These are phyloP conservation scores for Drosophila lacicola DNA, from an alignment of 2,888 invertebrate species.

Conservation along the genomic window DNA sequence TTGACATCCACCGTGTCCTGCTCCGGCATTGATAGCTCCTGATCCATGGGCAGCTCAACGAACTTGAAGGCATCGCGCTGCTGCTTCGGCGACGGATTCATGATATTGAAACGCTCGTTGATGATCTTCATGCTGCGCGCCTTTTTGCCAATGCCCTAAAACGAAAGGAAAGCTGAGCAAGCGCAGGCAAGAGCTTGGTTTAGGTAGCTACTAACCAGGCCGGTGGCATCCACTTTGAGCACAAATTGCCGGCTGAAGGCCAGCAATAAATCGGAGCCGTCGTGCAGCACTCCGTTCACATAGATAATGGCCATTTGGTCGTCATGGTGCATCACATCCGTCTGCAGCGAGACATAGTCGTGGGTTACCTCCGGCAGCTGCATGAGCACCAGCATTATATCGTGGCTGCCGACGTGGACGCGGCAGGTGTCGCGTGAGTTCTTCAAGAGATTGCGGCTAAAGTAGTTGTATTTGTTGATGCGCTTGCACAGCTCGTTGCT, in stretches of 20 bases:
- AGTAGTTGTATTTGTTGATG: conserved; percentile 71
- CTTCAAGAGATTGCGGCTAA: conserved; percentile 72
- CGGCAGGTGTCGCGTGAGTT: conserved; percentile 62
- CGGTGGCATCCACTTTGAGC: conserved; percentile 45
- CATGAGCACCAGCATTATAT: conserved; percentile 74
- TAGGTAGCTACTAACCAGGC: conserved; percentile 29
- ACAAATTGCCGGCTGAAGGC: conserved; percentile 65
- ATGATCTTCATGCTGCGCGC: conserved; percentile 68
- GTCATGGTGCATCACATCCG: conserved; percentile 65
- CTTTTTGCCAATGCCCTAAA: conserved; percentile 68
- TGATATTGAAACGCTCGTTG: conserved; percentile 78
- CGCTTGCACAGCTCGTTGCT: conserved; percentile 64
- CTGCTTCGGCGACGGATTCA: conserved; percentile 69
- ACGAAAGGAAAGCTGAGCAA: background rate
- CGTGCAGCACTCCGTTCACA: conserved; percentile 61
- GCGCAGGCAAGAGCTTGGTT: too few relatives aligned
- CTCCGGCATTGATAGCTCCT: background rate
- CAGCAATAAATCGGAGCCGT: conserved; percentile 47
- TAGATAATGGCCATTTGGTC: conserved; percentile 30
- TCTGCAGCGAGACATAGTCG: conserved; percentile 77
- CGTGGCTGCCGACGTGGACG: conserved; percentile 64
- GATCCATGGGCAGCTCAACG: conserved; percentile 3
- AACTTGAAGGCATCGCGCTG: conserved; percentile 70
- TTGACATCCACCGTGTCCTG: conserved; percentile 64
- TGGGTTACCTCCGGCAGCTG: conserved; percentile 72